Evolutionary conservation across 2,113 vertebrate genomes (phyloP).

Genomic region (Oceanodroma tethys): DNA sequence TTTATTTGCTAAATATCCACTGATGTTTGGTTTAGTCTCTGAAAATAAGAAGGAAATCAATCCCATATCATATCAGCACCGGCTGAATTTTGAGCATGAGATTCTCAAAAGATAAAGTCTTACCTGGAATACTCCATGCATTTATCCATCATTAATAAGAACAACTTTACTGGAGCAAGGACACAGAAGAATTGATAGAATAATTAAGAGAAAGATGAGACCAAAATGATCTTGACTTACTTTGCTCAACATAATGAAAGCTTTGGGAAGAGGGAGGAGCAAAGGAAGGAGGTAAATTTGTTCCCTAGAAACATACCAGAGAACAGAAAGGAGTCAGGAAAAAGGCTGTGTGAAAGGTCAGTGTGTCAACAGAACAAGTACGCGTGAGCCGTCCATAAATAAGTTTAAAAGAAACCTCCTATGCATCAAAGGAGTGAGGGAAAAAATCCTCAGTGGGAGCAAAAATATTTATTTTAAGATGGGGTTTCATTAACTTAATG

Average conservation of each 20-base stretch:
- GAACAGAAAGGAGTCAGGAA: neutral
- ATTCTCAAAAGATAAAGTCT: neutral
- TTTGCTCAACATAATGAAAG: neutral
- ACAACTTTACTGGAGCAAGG: neutral
- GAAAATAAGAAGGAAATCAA: neutral
- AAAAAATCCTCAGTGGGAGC: neutral
- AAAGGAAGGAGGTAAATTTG: neutral
- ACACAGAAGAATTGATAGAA: neutral
- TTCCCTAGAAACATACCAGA: neutral
- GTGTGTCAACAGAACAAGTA: neutral
- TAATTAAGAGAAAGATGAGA: neutral
- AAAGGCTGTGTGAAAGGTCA: neutral
- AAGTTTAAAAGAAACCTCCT: neutral
- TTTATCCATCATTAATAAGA: neutral
- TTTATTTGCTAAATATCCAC: neutral
- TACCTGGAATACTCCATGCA: neutral
- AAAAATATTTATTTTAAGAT: neutral
- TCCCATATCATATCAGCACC: neutral
- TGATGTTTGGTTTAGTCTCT: neutral
- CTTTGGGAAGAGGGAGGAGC: neutral
- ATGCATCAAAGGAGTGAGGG: neutral
- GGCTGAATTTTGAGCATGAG: neutral
- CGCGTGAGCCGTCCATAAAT: neutral
- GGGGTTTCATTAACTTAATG: neutral
- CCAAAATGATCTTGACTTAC: neutral